Evolutionary conservation across 2,888 invertebrate genomes (phyloP), one percentile per base, ranked within the genome.

Genomic region (Seira sanloemensis): DNA sequence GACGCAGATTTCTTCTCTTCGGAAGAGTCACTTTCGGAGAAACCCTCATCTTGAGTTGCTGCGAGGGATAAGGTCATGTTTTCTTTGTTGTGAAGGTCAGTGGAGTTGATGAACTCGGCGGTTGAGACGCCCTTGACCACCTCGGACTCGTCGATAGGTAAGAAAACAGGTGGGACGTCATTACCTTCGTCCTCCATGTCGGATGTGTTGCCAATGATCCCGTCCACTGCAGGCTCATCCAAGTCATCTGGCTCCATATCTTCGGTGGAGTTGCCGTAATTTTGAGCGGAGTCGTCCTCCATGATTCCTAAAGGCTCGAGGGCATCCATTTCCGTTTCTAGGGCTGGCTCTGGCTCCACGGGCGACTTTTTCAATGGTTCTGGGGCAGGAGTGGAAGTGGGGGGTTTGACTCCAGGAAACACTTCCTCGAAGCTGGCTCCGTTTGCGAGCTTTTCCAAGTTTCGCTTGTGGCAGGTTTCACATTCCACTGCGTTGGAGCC

Each of bases 401-500:
- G 78, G 5, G 85, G 84, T 24, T 84, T 84, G 16, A 84, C 74
- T 12, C 86, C 84, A 2, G 89, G 89, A 58, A 88, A 89, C 24
- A 89, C 90, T 95, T 95, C 90, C 94, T 93, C 74, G 96, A 92
- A 69, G 95, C 94, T 72, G 90, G 89, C 67, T 95, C 91, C 87
- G 96, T 92, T 82, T 7, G 76, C 85, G 0, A 89, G 75, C 72
- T 86, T 84, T 23, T 85, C 87, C 54, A 89, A 66, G 62, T 89
- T 89, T 1, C 78, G 27, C 54, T 84, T 82, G 71, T 89, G 89
- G 92, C 99, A 99, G 67, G 94, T 94, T 90, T 97, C 96, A 91
- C 99, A 99, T 78, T 96, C 95, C 69, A 98, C 98, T 92, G 96
- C 96, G 91, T 99, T 98, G 91, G 95, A 95, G 0, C 97, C 98